A percentile compares a stretch with the other conserved stretches of the same genome.
Evolutionary conservation across 2,113 vertebrate genomes (phyloP).

Genomic region (Gallinago media): DNA sequence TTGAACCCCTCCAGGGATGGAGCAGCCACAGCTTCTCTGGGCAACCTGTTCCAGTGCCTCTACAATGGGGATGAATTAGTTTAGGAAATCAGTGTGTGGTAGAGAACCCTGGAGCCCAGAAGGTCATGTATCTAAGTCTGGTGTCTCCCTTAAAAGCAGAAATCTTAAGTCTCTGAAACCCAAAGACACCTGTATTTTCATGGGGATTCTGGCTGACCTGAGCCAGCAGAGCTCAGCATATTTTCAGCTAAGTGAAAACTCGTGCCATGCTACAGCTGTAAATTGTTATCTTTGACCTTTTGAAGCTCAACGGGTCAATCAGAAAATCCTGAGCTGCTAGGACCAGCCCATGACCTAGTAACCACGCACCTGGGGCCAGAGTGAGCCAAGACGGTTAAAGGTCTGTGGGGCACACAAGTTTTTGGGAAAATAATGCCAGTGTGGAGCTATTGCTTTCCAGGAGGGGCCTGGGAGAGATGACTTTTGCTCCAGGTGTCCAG

Average conservation of each 20-base stretch:
- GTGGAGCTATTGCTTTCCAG: not conserved
- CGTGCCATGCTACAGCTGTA: not conserved
- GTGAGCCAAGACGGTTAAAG: not conserved
- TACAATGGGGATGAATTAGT: accelerated
- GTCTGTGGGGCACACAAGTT: not conserved
- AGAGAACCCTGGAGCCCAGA: not conserved
- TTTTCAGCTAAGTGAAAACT: not conserved
- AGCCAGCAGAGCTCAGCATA: not conserved
- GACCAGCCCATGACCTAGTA: not conserved
- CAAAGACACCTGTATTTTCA: not conserved
- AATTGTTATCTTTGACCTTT: not conserved
- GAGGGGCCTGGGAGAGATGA: not conserved
- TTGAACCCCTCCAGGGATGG: no score
- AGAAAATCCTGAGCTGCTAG: not conserved
- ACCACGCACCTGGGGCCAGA: not conserved
- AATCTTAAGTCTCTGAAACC: not conserved
- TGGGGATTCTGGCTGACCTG: not conserved
- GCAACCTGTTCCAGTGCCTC: no score
- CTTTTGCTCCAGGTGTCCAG: not conserved
- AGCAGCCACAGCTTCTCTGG: no score
- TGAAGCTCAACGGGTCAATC: accelerated
- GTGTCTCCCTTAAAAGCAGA: not conserved
- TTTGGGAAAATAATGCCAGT: not conserved
- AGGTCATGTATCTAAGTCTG: accelerated
- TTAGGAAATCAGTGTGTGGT: not conserved